Conservation (phyloP, 1,140 invertebrate genomes). For the Eumaeus atala region DNA sequence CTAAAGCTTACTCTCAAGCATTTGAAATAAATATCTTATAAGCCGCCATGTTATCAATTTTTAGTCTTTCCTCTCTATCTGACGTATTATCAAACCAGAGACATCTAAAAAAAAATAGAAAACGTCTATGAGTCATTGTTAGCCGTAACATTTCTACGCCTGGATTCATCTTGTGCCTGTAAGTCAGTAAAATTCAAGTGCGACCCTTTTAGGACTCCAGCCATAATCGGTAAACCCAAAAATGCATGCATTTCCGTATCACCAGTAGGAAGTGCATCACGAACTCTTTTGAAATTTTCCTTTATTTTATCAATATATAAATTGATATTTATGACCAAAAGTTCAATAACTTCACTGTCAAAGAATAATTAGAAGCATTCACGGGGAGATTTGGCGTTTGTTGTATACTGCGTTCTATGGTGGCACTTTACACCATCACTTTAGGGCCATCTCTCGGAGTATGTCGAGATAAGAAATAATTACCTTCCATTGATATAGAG, state of each 20-base stretch:
- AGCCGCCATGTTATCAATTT: constrained; percentile 17
- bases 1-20: constrained; percentile 13
- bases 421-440: constrained; percentile 23
- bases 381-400: constrained; percentile 23
- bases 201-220: constrained; percentile 29
- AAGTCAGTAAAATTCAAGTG: constrained; percentile 28
- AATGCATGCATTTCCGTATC: constrained; percentile 37
- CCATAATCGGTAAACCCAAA: constrained; percentile 32
- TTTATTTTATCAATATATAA: constrained; percentile 18
- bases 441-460: constrained; percentile 27
- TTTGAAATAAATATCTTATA: constrained; percentile 10
- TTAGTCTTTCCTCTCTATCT: constrained; percentile 13
- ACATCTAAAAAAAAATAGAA: constrained; percentile 13
- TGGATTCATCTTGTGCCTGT: constrained; percentile 18
- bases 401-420: constrained; percentile 26
- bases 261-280: constrained; percentile 29
- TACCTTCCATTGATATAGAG: constrained; percentile 19
- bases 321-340: constrained; percentile 22
- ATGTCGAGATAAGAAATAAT: constrained; percentile 25
- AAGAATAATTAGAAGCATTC: constrained; percentile 37
- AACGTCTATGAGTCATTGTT: constrained; percentile 15
- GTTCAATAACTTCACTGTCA: constrained; percentile 27
- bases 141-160: constrained; percentile 16
- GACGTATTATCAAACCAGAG: constrained; percentile 1
- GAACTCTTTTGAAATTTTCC: constrained; percentile 25